Percentiles rank a stretch among this genome's conserved stretches.
phyloP scores from a whole-genome alignment of 2,113 vertebrate species.

The Solea solea region DNA sequence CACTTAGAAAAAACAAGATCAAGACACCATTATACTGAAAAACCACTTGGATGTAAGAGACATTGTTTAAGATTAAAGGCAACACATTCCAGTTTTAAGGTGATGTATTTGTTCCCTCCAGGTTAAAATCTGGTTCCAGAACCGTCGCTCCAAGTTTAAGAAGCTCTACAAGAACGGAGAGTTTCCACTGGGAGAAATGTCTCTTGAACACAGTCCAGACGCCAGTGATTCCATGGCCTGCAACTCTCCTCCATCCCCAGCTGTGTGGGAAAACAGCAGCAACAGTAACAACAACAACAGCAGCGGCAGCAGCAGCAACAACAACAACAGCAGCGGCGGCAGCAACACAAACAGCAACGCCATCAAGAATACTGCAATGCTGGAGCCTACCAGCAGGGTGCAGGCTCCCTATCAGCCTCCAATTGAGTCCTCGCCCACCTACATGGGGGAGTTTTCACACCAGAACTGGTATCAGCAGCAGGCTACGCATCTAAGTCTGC shows the following conservation, averaged over 20 bases:
- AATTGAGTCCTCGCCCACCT: slow-evolving; percentile 83
- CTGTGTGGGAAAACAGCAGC: slow-evolving; percentile 87
- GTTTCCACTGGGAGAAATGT: slow-evolving; percentile 86
- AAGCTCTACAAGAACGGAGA: slow-evolving; percentile 95
- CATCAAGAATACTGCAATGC: slow-evolving; percentile 66
- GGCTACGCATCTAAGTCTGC: slow-evolving; percentile 81
- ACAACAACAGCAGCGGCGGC: not conserved
- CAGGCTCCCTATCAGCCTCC: slow-evolving; percentile 82
- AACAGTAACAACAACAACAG: slow-evolving; percentile 20
- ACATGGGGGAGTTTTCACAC: slow-evolving; percentile 84
- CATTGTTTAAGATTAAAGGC: no score
- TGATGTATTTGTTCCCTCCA: slow-evolving; percentile 50
- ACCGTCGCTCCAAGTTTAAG: slow-evolving; percentile 96
- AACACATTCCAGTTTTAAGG: not conserved
- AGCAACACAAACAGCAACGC: slow-evolving; percentile 12
- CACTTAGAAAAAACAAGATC: no score
- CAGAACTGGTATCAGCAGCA: slow-evolving; percentile 91
- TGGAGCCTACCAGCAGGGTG: slow-evolving; percentile 77
- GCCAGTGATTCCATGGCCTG: slow-evolving; percentile 96
- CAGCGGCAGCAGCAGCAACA: slow-evolving; percentile 30
- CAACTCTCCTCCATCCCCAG: slow-evolving; percentile 89
- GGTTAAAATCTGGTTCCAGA: slow-evolving; percentile 98
- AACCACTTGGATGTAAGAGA: no score
- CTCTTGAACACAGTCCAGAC: slow-evolving; percentile 91
- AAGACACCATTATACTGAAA: no score